These are phyloP conservation scores for Nomada lathburiana DNA, from an alignment of 2,888 invertebrate genomes.

Conservation along the genomic window DNA sequence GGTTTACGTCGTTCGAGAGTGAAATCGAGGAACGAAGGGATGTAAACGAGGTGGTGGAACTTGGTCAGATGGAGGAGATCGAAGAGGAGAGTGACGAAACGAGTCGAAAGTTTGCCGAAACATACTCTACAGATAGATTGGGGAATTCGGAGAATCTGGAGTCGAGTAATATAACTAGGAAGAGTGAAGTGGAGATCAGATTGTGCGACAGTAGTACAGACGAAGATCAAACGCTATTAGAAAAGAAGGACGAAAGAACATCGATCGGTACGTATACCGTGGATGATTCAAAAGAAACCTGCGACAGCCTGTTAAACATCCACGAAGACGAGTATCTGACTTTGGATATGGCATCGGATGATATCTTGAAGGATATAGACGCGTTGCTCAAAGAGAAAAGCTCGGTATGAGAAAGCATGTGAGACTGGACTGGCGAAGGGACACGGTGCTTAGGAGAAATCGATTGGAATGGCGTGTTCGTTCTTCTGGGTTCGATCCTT, in stretches of 20 bases:
- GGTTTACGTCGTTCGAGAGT: background rate
- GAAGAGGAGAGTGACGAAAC: background rate
- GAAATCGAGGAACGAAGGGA: background rate
- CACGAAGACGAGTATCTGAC: conserved; percentile 75
- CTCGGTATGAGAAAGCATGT: conserved; percentile 50
- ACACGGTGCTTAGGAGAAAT: conserved; percentile 9
- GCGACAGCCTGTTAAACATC: conserved; percentile 66
- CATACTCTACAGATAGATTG: conserved; percentile 3
- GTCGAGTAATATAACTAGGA: conserved; percentile 33
- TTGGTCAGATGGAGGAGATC: too few species aligned
- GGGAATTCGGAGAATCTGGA: background rate
- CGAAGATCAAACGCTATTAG: conserved; percentile 56
- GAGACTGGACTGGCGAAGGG: background rate
- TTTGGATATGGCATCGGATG: conserved; percentile 76
- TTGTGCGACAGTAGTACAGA: conserved; percentile 80
- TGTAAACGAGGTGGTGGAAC: background rate
- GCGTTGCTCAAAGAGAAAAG: conserved; percentile 77
- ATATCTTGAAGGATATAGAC: conserved; percentile 81
- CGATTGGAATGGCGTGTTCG: background rate
- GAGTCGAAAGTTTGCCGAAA: background rate
- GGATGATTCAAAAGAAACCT: conserved; percentile 61
- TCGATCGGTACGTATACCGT: conserved; percentile 17
- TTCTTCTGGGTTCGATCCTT: background rate
- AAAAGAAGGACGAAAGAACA: conserved; percentile 43
- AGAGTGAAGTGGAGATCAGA: conserved; percentile 74